phyloP scores from a whole-genome alignment of 2,113 vertebrate genomes.

The Melospiza melodia region DNA sequence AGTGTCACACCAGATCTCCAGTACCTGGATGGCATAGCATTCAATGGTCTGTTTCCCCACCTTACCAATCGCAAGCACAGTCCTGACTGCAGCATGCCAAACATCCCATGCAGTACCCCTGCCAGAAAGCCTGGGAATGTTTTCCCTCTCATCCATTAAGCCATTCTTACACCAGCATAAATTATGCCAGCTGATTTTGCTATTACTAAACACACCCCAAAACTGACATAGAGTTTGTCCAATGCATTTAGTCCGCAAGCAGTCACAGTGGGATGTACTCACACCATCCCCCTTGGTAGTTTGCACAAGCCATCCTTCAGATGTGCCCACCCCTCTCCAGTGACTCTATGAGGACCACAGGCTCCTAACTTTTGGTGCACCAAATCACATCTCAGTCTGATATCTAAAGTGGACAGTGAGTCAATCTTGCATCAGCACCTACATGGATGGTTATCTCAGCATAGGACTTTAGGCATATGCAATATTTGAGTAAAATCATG shows the following conservation, averaged over 20 bases:
- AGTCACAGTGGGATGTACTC: background rate
- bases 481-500: background rate
- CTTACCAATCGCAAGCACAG: background rate
- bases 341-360: background rate
- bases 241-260: background rate
- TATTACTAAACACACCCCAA: background rate
- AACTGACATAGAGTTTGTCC: background rate
- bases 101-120: rapidly evolving
- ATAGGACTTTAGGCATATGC: background rate
- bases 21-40: background rate
- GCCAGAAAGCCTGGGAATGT: background rate
- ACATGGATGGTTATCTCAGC: background rate
- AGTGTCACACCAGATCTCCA: background rate
- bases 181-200: background rate
- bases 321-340: background rate
- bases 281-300: too few relatives aligned
- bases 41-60: background rate
- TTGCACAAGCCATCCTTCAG: background rate
- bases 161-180: background rate
- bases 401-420: background rate
- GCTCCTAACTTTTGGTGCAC: background rate
- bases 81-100: background rate
- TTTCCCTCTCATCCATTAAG: background rate
- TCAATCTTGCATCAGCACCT: background rate
- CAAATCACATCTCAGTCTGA: background rate